Evolutionary conservation across 2,113 vertebrate species (phyloP).

Genomic region (Austrofundulus limnaeus): DNA sequence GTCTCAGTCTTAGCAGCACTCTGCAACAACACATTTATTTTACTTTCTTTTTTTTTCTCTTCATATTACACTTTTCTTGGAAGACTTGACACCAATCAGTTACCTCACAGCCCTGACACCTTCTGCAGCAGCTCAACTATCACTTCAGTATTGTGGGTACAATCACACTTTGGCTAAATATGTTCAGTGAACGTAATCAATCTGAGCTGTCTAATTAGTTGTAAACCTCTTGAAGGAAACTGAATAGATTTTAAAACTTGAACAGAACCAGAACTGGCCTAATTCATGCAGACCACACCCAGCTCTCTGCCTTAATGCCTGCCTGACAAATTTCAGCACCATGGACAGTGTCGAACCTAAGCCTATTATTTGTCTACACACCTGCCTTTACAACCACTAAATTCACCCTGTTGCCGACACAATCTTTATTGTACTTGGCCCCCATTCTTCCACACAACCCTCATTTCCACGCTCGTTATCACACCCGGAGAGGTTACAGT

Average conservation of each 20-base stretch:
- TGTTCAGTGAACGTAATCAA: background rate
- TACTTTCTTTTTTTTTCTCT: background rate
- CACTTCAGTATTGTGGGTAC: background rate
- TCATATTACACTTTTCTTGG: background rate
- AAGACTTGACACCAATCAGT: background rate
- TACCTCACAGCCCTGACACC: conserved; percentile 11
- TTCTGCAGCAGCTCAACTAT: conserved; percentile 1
- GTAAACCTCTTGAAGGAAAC: background rate
- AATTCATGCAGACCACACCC: conserved; percentile 10
- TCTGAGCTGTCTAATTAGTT: background rate
- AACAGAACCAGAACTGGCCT: background rate
- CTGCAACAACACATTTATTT: too few relatives aligned
- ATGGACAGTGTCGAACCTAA: conserved; percentile 42
- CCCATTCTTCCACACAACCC: conserved; percentile 66
- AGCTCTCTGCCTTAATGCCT: background rate
- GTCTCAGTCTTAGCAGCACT: background rate
- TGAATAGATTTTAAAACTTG: background rate
- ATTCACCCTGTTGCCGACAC: conserved; percentile 59
- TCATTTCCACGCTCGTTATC: conserved; percentile 76
- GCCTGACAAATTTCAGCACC: conserved; percentile 54
- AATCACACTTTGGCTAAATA: background rate
- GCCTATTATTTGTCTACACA: conserved; percentile 56
- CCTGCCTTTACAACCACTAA: conserved; percentile 58
- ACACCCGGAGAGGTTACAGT: conserved; percentile 64
- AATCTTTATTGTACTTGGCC: conserved; percentile 66